Conservation (phyloP, 1,140 invertebrate genomes). For the Micrasema longulum region DNA sequence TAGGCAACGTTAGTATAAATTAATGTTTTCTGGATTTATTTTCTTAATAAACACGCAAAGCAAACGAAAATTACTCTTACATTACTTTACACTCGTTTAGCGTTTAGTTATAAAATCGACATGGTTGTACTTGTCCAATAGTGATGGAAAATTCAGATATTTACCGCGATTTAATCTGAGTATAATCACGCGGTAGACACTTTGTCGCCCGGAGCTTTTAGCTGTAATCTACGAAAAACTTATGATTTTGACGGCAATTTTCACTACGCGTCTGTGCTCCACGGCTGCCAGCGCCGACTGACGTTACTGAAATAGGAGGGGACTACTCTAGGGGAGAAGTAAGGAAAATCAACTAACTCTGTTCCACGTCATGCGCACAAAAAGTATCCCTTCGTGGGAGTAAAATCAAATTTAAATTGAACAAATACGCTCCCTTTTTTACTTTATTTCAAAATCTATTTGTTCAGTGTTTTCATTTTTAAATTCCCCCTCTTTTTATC, state of each 20-base stretch:
- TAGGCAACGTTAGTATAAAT: background rate
- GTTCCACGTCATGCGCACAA: background rate
- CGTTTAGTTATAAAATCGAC: background rate
- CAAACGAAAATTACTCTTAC: background rate
- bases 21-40: too few species aligned
- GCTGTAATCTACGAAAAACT: too few species aligned
- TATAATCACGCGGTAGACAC: slow-evolving; percentile 31
- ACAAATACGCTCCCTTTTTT: too few species aligned
- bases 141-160: too few species aligned
- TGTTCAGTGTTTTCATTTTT: background rate
- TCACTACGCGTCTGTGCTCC: slow-evolving; percentile 14
- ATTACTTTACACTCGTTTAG: background rate
- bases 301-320: background rate
- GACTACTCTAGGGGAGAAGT: background rate
- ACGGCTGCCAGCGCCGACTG: slow-evolving; percentile 41
- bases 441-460: too few species aligned
- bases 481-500: slow-evolving; percentile 29
- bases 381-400: too few species aligned
- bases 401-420: too few species aligned
- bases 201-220: slow-evolving; percentile 5
- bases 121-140: background rate
- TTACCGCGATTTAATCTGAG: background rate
- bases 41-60: background rate
- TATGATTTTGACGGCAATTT: background rate
- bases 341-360: background rate